A percentile compares a stretch with the other conserved stretches of the same genome.
Conservation (phyloP, 2,113 vertebrate genomes). For the Varanus komodoensis region DNA sequence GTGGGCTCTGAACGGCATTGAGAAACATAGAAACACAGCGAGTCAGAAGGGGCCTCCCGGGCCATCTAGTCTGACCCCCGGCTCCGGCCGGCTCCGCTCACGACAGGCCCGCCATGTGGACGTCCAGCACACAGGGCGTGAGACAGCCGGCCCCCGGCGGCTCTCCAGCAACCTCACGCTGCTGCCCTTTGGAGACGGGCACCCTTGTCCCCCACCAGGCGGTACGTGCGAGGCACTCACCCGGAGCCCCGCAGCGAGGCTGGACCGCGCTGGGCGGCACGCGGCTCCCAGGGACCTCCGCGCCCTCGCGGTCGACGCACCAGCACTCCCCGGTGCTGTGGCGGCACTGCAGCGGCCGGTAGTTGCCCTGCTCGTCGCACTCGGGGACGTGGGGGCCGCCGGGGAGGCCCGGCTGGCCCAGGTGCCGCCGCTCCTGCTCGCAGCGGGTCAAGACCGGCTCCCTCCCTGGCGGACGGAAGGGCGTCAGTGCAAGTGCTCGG, state of each 20-base stretch:
- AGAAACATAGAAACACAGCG: too few species aligned
- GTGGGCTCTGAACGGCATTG: constrained; percentile 67
- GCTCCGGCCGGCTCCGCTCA: too few species aligned
- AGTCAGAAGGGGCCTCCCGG: too few species aligned
- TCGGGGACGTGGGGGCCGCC: constrained; percentile 79
- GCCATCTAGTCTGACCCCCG: too few species aligned
- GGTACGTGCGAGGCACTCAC: constrained; percentile 59
- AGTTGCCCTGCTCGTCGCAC: constrained; percentile 82
- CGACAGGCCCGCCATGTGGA: too few species aligned
- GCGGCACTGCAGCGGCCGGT: constrained; percentile 85
- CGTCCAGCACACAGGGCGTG: too few species aligned
- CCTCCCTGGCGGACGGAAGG: too few species aligned
- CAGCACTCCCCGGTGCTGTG: constrained; percentile 85
- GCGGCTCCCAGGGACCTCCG: constrained; percentile 83
- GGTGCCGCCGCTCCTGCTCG: constrained; percentile 73
- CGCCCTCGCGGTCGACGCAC: constrained; percentile 83
- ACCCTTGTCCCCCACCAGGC: too few species aligned
- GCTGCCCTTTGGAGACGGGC: not conserved
- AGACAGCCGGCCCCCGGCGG: too few species aligned
- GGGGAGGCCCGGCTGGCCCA: constrained; percentile 5
- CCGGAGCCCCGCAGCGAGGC: constrained; percentile 73
- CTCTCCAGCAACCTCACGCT: too few species aligned
- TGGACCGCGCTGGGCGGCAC: constrained; percentile 70
- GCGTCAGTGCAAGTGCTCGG: too few species aligned
- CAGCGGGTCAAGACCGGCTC: constrained; percentile 68